phyloP scores from a whole-genome alignment of 2,888 invertebrate genomes.

The Metalampra italica region DNA sequence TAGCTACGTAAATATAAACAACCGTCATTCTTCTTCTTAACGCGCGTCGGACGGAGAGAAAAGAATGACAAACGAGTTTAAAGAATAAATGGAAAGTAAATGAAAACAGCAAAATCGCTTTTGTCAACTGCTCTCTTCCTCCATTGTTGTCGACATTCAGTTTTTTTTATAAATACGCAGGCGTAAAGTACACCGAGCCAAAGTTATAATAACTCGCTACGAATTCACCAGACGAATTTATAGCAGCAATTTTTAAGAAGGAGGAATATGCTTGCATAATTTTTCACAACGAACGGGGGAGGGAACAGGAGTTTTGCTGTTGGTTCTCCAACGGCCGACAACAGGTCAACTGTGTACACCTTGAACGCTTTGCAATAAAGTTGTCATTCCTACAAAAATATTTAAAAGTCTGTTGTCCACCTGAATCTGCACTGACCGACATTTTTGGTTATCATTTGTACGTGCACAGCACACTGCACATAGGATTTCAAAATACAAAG shows the following conservation, averaged over 20 bases:
- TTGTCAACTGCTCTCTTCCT: conserved; percentile 62
- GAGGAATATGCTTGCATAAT: conserved; percentile 14
- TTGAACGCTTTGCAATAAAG: too few species aligned
- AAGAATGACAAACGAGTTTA: conserved; percentile 72
- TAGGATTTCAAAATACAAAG: conserved; percentile 1
- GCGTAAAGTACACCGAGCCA: conserved; percentile 32
- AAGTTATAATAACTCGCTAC: conserved; percentile 36
- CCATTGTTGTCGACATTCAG: conserved; percentile 51
- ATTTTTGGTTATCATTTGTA: conserved; percentile 5
- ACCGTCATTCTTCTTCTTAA: conserved; percentile 65
- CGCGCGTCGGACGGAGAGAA: conserved; percentile 57
- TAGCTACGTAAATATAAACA: conserved; percentile 68
- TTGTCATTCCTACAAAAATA: too few species aligned
- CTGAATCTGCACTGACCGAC: not conserved
- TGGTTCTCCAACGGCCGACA: too few species aligned
- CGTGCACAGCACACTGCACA: not conserved
- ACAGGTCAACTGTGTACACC: too few species aligned
- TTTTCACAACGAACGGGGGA: conserved; percentile 13
- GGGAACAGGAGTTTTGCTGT: conserved; percentile 5
- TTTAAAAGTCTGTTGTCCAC: not conserved
- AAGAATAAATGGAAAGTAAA: conserved; percentile 74
- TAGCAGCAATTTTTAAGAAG: conserved; percentile 16
- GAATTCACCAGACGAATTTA: conserved; percentile 32
- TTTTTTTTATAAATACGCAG: conserved; percentile 36
- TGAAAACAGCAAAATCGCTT: conserved; percentile 72